These are phyloP conservation scores for Agrotis ipsilon DNA, from an alignment of 2,888 invertebrate species.

Conservation along the genomic window DNA sequence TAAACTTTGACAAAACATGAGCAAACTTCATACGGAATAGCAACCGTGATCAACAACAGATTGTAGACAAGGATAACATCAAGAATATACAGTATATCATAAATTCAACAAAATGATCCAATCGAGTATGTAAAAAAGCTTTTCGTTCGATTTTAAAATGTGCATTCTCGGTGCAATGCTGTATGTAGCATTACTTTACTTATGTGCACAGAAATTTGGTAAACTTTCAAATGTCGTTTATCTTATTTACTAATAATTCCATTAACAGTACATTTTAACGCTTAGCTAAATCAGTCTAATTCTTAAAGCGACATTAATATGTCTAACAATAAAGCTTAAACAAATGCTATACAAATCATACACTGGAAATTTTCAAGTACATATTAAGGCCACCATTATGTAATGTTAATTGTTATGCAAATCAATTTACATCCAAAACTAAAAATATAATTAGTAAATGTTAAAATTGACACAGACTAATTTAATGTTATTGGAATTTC, in stretches of 20 bases:
- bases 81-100: slow-evolving; percentile 48
- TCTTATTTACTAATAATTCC: slow-evolving; percentile 83
- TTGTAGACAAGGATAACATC: slow-evolving; percentile 49
- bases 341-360: slow-evolving; percentile 84
- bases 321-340: slow-evolving; percentile 90
- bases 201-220: slow-evolving; percentile 52
- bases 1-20: slow-evolving; percentile 65
- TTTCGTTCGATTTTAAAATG: slow-evolving; percentile 58
- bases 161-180: slow-evolving; percentile 42
- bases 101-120: slow-evolving; percentile 58
- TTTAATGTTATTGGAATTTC: slow-evolving; percentile 60
- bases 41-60: slow-evolving; percentile 49
- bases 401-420: slow-evolving; percentile 70
- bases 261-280: slow-evolving; percentile 89
- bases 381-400: slow-evolving; percentile 86
- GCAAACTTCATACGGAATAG: slow-evolving; percentile 55
- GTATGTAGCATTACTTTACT: slow-evolving; percentile 36
- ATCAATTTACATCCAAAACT: slow-evolving; percentile 68
- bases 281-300: slow-evolving; percentile 91
- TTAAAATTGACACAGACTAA: slow-evolving; percentile 61
- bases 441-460: slow-evolving; percentile 64
- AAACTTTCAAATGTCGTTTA: slow-evolving; percentile 78
- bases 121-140: slow-evolving; percentile 40
- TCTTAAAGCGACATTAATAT: slow-evolving; percentile 90
- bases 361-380: slow-evolving; percentile 86